A percentile compares a stretch with the other conserved stretches of the same genome.
These are phyloP conservation scores for Syritta pipiens DNA, from an alignment of 2,888 invertebrate species.

Conservation along the genomic window DNA sequence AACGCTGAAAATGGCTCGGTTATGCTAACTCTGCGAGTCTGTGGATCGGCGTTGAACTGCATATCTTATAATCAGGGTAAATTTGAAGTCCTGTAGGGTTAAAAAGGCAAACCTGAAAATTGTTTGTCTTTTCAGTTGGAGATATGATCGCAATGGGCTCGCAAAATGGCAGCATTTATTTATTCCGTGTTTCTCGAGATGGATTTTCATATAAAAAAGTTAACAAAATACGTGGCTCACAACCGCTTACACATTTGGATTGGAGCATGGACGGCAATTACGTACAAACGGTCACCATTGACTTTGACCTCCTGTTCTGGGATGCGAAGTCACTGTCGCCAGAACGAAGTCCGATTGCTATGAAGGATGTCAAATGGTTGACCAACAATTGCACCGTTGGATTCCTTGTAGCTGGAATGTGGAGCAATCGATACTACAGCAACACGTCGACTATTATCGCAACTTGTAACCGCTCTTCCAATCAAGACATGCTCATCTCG, in stretches of 20 bases:
- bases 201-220: slow-evolving; percentile 94
- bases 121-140: slow-evolving; percentile 83
- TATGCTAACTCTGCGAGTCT: slow-evolving; percentile 91
- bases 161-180: slow-evolving; percentile 89
- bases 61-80: slow-evolving; percentile 93
- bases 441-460: slow-evolving; percentile 90
- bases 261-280: slow-evolving; percentile 95
- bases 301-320: slow-evolving; percentile 94
- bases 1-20: slow-evolving; percentile 93
- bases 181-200: slow-evolving; percentile 91
- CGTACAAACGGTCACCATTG: slow-evolving; percentile 93
- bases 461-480: slow-evolving; percentile 89
- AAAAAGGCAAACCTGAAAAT: too few species aligned
- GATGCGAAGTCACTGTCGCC: slow-evolving; percentile 92
- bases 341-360: slow-evolving; percentile 92
- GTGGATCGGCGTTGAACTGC: slow-evolving; percentile 92
- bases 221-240: slow-evolving; percentile 92
- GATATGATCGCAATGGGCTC: slow-evolving; percentile 93
- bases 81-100: too few species aligned
- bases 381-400: slow-evolving; percentile 93
- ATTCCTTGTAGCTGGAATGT: slow-evolving; percentile 92
- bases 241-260: slow-evolving; percentile 91
- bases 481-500: slow-evolving; percentile 89
- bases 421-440: slow-evolving; percentile 94
- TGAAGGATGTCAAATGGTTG: slow-evolving; percentile 95